Conservation (phyloP, 2,888 invertebrate species). For the Onchidella celtica region DNA sequence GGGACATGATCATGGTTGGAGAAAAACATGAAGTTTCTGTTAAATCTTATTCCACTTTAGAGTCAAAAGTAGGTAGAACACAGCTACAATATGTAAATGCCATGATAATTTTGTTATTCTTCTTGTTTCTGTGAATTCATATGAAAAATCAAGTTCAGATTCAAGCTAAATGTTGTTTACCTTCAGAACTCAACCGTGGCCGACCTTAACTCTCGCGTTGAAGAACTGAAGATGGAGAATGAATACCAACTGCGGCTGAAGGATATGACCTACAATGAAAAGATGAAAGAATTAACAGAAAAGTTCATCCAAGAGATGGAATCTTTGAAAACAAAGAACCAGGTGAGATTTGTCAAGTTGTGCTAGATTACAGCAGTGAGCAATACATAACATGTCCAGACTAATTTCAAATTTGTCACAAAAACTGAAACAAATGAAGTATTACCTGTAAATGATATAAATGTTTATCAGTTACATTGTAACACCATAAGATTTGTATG, state of each 20-base stretch:
- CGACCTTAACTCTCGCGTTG: constrained; percentile 87
- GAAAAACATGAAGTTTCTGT: too few species aligned
- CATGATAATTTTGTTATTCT: not conserved
- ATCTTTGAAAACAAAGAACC: constrained; percentile 85
- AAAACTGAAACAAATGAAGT: too few species aligned
- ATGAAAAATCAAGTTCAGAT: too few species aligned
- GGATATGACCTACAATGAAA: constrained; percentile 88
- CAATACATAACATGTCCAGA: too few species aligned
- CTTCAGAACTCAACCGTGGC: constrained; percentile 83
- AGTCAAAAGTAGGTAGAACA: not conserved
- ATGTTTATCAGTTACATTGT: not conserved
- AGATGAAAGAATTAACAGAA: constrained; percentile 90
- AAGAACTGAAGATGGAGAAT: constrained; percentile 93
- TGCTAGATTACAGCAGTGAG: too few species aligned
- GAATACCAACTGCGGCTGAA: constrained; percentile 90
- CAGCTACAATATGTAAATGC: not conserved
- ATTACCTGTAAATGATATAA: too few species aligned
- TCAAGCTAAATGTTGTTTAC: not conserved
- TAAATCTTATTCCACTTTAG: too few species aligned
- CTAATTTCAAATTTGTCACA: too few species aligned
- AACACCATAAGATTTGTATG: too few species aligned
- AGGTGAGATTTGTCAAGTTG: constrained; percentile 60
- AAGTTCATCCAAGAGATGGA: constrained; percentile 91
- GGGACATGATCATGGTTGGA: too few species aligned
- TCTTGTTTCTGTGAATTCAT: too few species aligned